These are phyloP conservation scores for Jacana jacana DNA, from an alignment of 2,113 vertebrate genomes.

Conservation along the genomic window DNA sequence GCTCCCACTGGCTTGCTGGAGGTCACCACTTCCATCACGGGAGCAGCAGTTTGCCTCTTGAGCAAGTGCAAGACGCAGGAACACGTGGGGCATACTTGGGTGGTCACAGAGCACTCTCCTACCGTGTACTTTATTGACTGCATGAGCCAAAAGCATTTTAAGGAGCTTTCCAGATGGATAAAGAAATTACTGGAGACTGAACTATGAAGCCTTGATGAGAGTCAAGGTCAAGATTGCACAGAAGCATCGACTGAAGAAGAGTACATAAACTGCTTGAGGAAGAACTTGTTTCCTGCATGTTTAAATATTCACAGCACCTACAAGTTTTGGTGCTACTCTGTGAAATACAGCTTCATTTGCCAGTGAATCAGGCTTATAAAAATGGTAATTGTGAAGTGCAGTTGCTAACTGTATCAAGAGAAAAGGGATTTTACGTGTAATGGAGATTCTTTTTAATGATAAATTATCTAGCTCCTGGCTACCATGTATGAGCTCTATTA, in stretches of 20 bases:
- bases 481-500: conserved; percentile 75
- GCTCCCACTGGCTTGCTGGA: neutral
- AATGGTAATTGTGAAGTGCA: conserved; percentile 67
- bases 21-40: rapidly evolving
- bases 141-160: neutral
- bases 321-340: conserved; percentile 49
- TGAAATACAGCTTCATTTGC: conserved; percentile 60
- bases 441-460: conserved; percentile 75
- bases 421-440: conserved; percentile 65
- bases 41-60: neutral
- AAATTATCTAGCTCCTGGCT: conserved; percentile 79
- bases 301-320: conserved; percentile 54
- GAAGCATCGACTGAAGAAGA: neutral
- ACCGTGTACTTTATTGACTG: neutral
- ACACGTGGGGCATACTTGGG: neutral
- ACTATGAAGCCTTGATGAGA: neutral
- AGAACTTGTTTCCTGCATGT: conserved; percentile 6
- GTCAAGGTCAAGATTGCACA: neutral
- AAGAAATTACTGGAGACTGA: neutral
- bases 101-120: neutral
- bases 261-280: conserved; percentile 1
- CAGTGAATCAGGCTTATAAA: conserved; percentile 67
- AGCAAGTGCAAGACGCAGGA: neutral
- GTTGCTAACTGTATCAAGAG: conserved; percentile 65
- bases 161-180: neutral